Evolutionary conservation across 37 sponge, comb jelly and placozoan genomes (phyloP).

Genomic region (Crambe crambe): DNA sequence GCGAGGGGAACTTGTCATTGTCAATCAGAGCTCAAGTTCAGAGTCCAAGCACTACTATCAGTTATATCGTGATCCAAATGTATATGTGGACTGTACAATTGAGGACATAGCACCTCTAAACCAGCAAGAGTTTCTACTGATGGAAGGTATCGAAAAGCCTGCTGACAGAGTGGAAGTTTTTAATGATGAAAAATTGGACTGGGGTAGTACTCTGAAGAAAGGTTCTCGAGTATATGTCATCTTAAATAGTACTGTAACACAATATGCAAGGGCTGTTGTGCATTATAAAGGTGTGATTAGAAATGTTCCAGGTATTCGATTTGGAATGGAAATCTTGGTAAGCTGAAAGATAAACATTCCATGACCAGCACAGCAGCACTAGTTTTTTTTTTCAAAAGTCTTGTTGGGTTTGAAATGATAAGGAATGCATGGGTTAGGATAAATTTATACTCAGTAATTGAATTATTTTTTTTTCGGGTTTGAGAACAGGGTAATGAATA

Average conservation of each 20-base stretch:
- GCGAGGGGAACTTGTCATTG: constrained; percentile 33
- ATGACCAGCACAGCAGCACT: no score
- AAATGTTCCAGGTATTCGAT: constrained; percentile 28
- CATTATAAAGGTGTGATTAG: constrained; percentile 31
- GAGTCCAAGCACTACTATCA: constrained; percentile 12
- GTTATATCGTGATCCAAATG: constrained; percentile 6
- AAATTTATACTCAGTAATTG: no score
- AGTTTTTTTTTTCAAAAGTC: no score
- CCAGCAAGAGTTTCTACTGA: constrained; percentile 16
- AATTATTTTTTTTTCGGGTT: no score
- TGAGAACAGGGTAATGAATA: no score
- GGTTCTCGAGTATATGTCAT: constrained; percentile 37
- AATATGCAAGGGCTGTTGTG: constrained; percentile 15
- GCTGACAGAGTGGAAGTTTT: constrained; percentile 12
- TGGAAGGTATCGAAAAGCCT: constrained; percentile 27
- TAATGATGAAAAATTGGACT: constrained; percentile 5
- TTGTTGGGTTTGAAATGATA: no score
- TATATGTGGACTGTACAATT: neutral
- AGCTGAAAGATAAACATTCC: neutral
- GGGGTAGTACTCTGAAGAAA: constrained; percentile 20
- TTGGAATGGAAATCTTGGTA: constrained; percentile 79
- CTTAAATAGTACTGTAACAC: neutral
- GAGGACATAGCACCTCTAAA: constrained; percentile 24
- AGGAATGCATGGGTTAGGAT: no score
- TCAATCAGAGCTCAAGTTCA: neutral